Percentiles rank a stretch among this genome's conserved stretches.
Evolutionary conservation across 2,888 invertebrate species (phyloP).

Genomic region (Drosophila nigricruria): DNA sequence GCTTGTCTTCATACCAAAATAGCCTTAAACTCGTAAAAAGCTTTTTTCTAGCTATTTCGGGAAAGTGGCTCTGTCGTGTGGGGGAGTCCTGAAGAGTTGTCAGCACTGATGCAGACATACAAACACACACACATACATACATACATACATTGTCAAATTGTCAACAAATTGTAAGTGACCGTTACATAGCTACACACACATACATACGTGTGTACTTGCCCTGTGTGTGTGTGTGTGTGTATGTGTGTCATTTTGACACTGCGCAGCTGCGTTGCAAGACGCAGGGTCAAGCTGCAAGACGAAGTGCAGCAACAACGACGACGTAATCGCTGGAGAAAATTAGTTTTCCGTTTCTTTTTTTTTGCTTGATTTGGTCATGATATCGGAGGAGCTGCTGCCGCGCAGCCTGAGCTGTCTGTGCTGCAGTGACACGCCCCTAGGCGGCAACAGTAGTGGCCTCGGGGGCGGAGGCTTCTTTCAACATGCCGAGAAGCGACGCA

Average conservation of each 20-base stretch:
- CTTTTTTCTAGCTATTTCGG: too few species aligned
- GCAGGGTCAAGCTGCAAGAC: constrained; percentile 66
- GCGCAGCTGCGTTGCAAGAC: constrained; percentile 72
- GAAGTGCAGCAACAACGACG: constrained; percentile 59
- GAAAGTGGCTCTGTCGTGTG: too few species aligned
- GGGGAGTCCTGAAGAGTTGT: too few species aligned
- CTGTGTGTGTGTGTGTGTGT: constrained; percentile 4
- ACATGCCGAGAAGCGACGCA: constrained; percentile 76
- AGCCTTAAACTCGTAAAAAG: too few species aligned
- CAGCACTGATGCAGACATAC: too few species aligned
- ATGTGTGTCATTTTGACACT: constrained; percentile 42
- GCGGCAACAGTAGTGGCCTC: constrained; percentile 8
- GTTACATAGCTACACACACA: background rate
- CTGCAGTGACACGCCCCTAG: constrained; percentile 85
- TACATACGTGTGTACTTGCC: background rate
- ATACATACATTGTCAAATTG: background rate
- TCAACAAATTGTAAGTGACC: constrained; percentile 6
- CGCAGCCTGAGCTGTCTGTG: constrained; percentile 88
- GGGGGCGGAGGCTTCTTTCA: constrained; percentile 52
- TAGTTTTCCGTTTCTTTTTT: constrained; percentile 1
- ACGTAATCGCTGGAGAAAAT: constrained; percentile 66
- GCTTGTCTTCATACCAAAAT: too few species aligned
- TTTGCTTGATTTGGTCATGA: constrained; percentile 59
- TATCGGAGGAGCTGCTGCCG: constrained; percentile 84
- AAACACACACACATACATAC: background rate